Evolutionary conservation across 2,113 vertebrate genomes (phyloP).

Genomic region (Noctilio leporinus): DNA sequence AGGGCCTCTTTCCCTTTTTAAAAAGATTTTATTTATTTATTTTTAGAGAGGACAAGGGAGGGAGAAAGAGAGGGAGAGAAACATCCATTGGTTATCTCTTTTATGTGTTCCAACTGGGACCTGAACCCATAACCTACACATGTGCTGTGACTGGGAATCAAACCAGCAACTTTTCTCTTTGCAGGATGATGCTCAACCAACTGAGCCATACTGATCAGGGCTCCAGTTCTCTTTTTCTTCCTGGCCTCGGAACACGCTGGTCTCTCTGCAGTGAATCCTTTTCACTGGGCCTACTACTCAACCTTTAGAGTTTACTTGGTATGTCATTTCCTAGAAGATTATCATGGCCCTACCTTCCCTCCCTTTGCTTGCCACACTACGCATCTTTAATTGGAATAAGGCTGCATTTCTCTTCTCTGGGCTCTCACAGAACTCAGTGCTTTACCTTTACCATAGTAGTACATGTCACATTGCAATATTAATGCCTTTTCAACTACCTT

Average conservation of each 20-base stretch:
- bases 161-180: no score
- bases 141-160: no score
- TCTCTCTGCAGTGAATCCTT: neutral
- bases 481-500: neutral
- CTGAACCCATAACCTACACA: no score
- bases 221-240: neutral
- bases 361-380: neutral
- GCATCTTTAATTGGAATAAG: neutral
- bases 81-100: no score
- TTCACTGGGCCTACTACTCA: neutral
- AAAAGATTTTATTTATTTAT: no score
- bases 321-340: neutral
- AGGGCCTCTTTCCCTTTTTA: no score
- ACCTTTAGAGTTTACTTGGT: neutral
- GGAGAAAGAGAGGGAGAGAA: no score
- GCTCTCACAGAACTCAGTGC: neutral
- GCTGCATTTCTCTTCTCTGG: neutral
- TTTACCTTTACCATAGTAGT: neutral
- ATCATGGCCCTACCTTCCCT: neutral
- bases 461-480: neutral
- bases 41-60: no score
- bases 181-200: no score
- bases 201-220: no score
- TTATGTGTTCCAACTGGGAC: no score
- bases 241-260: neutral